phyloP scores from a whole-genome alignment of 2,797 vertebrate genomes.

The Phalloptychus januarius region DNA sequence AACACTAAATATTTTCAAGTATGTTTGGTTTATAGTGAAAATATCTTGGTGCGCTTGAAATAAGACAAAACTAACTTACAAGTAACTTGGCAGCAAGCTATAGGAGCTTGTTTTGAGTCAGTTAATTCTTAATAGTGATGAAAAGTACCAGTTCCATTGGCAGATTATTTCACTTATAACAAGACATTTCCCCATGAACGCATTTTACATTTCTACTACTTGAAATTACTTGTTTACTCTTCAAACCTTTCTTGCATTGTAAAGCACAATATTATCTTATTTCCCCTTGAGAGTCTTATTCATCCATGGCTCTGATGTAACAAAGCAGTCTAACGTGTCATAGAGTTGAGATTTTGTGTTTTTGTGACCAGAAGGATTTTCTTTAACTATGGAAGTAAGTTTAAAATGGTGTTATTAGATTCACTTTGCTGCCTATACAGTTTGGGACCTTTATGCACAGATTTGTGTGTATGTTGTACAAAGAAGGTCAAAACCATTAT shows the following conservation, averaged over 20 bases:
- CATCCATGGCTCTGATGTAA: background rate
- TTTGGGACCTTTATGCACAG: background rate
- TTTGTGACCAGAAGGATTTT: background rate
- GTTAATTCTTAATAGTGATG: no score
- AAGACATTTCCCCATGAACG: background rate
- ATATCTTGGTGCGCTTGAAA: no score
- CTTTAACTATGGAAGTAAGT: background rate
- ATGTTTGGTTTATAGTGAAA: no score
- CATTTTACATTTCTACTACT: background rate
- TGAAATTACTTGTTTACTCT: background rate
- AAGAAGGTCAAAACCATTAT: background rate
- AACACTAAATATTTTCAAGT: no score
- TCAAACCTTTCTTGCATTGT: background rate
- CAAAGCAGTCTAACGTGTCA: background rate
- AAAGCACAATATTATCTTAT: background rate
- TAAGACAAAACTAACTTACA: no score
- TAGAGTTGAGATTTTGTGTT: background rate
- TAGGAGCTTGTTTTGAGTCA: no score
- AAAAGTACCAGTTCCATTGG: no score
- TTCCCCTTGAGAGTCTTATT: background rate
- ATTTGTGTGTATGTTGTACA: background rate
- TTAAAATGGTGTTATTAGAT: background rate
- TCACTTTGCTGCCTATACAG: background rate
- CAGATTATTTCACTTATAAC: no score
- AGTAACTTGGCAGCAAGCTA: no score